These are phyloP conservation scores for Colius striatus DNA, from an alignment of 2,113 vertebrate species.

Conservation along the genomic window DNA sequence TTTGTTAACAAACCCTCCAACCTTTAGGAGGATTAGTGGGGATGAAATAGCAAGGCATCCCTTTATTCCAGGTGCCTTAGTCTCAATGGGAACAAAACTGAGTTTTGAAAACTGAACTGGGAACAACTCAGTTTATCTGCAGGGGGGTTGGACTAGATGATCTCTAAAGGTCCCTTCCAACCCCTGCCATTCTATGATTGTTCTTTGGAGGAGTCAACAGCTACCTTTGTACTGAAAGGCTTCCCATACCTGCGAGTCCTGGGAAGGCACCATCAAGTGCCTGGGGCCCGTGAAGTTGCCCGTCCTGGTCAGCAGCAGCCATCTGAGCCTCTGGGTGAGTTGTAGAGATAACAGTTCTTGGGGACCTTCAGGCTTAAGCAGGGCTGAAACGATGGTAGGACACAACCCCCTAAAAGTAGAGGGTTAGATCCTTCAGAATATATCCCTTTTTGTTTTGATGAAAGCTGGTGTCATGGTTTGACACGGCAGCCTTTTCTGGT, in stretches of 20 bases:
- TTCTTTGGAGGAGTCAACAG: not conserved
- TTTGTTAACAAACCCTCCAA: not conserved
- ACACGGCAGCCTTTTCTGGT: too few species aligned
- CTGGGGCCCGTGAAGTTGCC: not conserved
- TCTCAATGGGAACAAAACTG: not conserved
- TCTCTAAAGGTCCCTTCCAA: too few species aligned
- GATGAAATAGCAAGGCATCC: not conserved
- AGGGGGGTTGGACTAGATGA: too few species aligned
- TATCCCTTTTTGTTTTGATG: too few species aligned
- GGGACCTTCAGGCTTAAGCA: not conserved
- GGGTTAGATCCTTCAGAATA: not conserved
- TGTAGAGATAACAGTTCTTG: rapidly evolving
- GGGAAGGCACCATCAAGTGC: not conserved
- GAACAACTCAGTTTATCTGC: not conserved
- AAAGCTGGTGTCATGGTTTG: too few species aligned
- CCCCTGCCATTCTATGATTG: not conserved
- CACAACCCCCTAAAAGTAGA: not conserved
- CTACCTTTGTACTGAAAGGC: not conserved
- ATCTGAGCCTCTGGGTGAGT: not conserved
- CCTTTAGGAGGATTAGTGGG: not conserved
- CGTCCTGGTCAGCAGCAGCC: not conserved
- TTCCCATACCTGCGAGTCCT: too few species aligned
- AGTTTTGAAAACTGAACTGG: not conserved
- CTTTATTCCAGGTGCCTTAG: not conserved
- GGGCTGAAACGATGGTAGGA: not conserved